Conservation (phyloP, 1,140 invertebrate species). For the Leptinotarsa texana region DNA sequence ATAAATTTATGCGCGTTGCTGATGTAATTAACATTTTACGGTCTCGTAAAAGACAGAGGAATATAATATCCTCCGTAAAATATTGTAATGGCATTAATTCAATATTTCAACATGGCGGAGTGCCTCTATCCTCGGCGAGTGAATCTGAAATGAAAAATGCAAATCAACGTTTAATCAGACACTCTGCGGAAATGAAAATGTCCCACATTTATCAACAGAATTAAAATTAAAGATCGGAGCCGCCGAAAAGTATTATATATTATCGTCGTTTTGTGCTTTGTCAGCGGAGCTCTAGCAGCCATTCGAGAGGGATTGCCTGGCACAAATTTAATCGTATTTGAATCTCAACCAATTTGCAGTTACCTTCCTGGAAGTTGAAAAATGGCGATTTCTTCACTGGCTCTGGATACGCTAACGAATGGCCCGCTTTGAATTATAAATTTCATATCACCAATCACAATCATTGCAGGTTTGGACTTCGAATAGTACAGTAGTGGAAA, state of each 20-base stretch:
- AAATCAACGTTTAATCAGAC: slow-evolving; percentile 25
- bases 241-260: slow-evolving; percentile 23
- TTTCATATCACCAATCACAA: no score
- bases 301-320: slow-evolving; percentile 16
- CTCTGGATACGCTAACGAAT: not conserved
- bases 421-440: not conserved
- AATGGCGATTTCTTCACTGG: slow-evolving; percentile 13
- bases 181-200: slow-evolving; percentile 26
- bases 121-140: not conserved
- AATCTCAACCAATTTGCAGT: slow-evolving; percentile 26
- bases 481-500: no score
- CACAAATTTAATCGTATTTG: slow-evolving; percentile 26
- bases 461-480: no score
- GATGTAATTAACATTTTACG: not conserved
- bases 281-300: slow-evolving; percentile 12
- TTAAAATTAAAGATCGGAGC: slow-evolving; percentile 25
- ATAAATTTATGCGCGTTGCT: no score
- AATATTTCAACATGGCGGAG: slow-evolving; percentile 1
- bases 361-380: slow-evolving; percentile 21
- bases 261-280: slow-evolving; percentile 23
- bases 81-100: slow-evolving; percentile 12
- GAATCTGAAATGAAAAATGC: slow-evolving; percentile 25
- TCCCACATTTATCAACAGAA: slow-evolving; percentile 26
- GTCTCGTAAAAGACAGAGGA: not conserved
- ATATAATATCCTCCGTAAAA: not conserved